phyloP scores from a whole-genome alignment of 2,113 vertebrate species.

The Calidris pygmaea region DNA sequence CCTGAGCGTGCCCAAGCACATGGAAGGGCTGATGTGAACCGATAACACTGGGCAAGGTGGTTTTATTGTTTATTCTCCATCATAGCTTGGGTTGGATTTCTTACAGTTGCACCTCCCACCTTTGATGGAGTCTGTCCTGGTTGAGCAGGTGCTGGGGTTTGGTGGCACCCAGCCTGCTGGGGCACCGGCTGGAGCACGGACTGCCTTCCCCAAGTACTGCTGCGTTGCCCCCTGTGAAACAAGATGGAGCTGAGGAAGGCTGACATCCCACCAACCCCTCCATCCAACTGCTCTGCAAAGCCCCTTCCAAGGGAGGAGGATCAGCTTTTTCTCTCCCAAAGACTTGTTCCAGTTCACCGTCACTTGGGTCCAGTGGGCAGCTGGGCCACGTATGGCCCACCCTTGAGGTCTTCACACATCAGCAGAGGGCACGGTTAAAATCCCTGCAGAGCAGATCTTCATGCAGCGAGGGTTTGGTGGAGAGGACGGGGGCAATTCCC shows the following conservation, averaged over 20 bases:
- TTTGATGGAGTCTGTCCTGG: background rate
- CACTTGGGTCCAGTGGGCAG: background rate
- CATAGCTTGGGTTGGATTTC: background rate
- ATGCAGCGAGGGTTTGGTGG: accelerated
- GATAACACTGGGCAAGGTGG: background rate
- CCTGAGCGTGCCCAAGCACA: background rate
- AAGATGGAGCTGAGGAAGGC: background rate
- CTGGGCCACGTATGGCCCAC: background rate
- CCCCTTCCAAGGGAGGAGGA: background rate
- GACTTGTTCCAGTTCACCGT: background rate
- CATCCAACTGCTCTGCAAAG: background rate
- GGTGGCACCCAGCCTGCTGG: background rate
- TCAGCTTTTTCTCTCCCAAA: background rate
- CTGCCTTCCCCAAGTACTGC: background rate
- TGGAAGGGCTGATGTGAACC: accelerated
- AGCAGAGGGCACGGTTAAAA: background rate
- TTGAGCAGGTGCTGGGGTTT: background rate
- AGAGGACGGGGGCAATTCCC: background rate
- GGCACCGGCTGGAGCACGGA: background rate
- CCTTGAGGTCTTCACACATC: background rate
- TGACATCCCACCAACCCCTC: background rate
- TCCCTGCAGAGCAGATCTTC: background rate
- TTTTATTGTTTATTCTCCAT: background rate
- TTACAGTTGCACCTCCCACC: background rate
- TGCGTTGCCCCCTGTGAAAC: background rate